phyloP scores from a whole-genome alignment of 1,140 invertebrate species.

The Bombus picipes region DNA sequence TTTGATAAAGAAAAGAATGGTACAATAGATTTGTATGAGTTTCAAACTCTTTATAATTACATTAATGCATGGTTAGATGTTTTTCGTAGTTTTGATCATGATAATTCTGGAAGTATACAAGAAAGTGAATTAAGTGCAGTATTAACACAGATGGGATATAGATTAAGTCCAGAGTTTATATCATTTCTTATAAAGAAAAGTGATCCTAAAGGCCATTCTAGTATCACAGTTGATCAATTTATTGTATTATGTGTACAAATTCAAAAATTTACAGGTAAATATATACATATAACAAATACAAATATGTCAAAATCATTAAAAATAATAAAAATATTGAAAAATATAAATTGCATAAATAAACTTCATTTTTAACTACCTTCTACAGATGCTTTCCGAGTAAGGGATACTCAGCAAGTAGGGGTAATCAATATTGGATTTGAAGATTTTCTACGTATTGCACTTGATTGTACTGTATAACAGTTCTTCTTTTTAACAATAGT shows the following conservation, averaged over 20 bases:
- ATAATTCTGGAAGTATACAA: conserved; percentile 93
- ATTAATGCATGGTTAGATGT: conserved; percentile 94
- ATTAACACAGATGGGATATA: conserved; percentile 94
- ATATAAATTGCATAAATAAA: not conserved
- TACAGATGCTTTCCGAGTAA: conserved; percentile 89
- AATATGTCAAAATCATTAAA: conserved; percentile 26
- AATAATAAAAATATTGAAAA: conserved; percentile 6
- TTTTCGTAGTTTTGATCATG: conserved; percentile 91
- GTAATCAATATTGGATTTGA: conserved; percentile 92
- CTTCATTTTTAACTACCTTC: conserved; percentile 47
- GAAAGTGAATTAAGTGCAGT: conserved; percentile 90
- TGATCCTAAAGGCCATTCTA: conserved; percentile 84
- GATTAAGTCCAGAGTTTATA: conserved; percentile 90
- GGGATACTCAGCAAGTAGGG: conserved; percentile 89
- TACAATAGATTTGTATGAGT: conserved; percentile 94
- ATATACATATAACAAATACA: conserved; percentile 2
- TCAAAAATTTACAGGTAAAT: conserved; percentile 88
- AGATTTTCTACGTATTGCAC: conserved; percentile 91
- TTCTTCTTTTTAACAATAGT: conserved; percentile 17
- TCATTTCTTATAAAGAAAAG: conserved; percentile 88
- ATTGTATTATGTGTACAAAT: conserved; percentile 94
- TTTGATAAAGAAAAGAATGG: conserved; percentile 93
- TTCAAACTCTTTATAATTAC: conserved; percentile 93
- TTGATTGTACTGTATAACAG: conserved; percentile 87
- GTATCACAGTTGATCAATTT: conserved; percentile 93